These are phyloP conservation scores for Tursiops truncatus DNA, from an alignment of 2,113 vertebrate species.

Conservation along the genomic window DNA sequence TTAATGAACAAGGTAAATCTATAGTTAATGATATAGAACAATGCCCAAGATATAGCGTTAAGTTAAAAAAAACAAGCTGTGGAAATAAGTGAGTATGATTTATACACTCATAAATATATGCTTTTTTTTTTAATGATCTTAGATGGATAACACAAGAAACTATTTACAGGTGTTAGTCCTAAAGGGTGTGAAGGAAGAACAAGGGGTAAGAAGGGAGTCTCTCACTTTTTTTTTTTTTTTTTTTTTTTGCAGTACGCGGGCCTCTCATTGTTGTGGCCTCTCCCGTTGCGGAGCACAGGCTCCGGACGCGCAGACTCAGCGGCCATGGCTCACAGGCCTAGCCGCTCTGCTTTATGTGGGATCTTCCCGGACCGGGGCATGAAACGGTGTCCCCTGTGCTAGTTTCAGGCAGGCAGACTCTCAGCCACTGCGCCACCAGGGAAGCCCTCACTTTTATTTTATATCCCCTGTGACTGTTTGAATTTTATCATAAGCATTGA, in stretches of 20 bases:
- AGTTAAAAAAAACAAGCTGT: neutral
- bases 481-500: neutral
- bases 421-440: too few relatives aligned
- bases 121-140: neutral
- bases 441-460: neutral
- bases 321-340: too few relatives aligned
- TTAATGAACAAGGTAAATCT: neutral
- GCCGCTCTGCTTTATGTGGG: too few relatives aligned
- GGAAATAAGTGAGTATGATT: neutral
- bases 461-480: neutral
- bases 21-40: neutral
- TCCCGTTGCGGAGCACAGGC: too few relatives aligned
- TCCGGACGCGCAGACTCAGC: too few relatives aligned
- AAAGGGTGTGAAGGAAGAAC: neutral
- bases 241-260: too few relatives aligned
- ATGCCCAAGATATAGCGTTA: neutral
- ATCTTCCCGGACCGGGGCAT: too few relatives aligned
- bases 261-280: too few relatives aligned
- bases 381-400: too few relatives aligned
- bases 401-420: too few relatives aligned
- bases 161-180: neutral
- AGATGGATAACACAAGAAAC: neutral
- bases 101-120: neutral
- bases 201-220: neutral
- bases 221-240: neutral